These are phyloP conservation scores for Coregonus sp. DNA, from an alignment of 2,797 vertebrate species.

Conservation along the genomic window DNA sequence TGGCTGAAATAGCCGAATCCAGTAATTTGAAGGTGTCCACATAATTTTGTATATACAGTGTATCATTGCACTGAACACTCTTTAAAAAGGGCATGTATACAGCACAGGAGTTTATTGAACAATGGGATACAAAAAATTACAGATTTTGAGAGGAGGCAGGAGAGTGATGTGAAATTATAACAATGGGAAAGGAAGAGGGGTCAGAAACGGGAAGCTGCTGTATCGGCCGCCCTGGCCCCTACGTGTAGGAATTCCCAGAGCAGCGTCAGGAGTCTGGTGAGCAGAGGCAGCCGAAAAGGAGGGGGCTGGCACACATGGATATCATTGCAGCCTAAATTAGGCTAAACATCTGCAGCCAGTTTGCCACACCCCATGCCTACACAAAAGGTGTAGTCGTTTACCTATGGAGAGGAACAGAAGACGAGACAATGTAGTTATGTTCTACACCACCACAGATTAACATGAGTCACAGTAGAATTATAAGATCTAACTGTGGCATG, in stretches of 20 bases:
- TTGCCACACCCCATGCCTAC: slow-evolving; percentile 78
- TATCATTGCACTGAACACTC: background rate
- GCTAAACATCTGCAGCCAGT: slow-evolving; percentile 50
- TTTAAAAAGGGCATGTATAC: slow-evolving; percentile 12
- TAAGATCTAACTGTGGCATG: background rate
- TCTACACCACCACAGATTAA: background rate
- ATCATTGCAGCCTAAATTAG: slow-evolving; percentile 24
- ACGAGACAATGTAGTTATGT: background rate
- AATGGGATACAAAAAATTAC: slow-evolving; percentile 44
- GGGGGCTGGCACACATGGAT: slow-evolving; percentile 48
- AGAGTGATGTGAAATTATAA: slow-evolving; percentile 7
- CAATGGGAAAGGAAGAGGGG: slow-evolving; percentile 23
- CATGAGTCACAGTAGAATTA: no score
- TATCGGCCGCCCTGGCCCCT: slow-evolving; percentile 86
- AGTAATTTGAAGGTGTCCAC: no score
- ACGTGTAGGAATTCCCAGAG: slow-evolving; percentile 86
- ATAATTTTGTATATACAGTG: no score
- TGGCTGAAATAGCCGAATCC: no score
- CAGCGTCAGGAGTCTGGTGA: slow-evolving; percentile 81
- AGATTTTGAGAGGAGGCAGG: no score
- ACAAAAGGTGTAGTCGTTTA: slow-evolving; percentile 86
- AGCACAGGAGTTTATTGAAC: slow-evolving; percentile 51
- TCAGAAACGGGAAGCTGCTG: slow-evolving; percentile 59
- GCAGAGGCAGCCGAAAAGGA: slow-evolving; percentile 80
- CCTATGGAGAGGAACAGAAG: slow-evolving; percentile 66